Evolutionary conservation across 2,797 vertebrate genomes (phyloP).

Genomic region (Acanthornis magna): DNA sequence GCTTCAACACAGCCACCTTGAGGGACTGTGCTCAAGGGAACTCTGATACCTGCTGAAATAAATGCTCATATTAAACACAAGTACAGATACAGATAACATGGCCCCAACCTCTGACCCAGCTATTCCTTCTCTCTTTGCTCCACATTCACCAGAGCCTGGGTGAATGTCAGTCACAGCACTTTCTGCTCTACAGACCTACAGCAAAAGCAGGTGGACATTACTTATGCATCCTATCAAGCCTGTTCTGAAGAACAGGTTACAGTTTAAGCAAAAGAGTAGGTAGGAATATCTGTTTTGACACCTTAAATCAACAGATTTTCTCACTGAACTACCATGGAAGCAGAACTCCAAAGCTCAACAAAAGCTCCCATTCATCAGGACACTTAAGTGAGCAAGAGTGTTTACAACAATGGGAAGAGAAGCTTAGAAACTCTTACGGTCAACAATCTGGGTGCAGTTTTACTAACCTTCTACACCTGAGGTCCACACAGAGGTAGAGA

Average conservation of each 20-base stretch:
- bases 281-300: not conserved
- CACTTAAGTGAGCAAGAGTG: not conserved
- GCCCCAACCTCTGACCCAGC: not conserved
- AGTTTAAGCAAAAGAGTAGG: not conserved
- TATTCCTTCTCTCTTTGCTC: not conserved
- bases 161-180: not conserved
- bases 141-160: not conserved
- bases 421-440: not conserved
- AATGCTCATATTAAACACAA: not conserved
- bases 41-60: conserved; percentile 52
- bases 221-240: not conserved
- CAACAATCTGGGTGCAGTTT: not conserved
- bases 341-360: not conserved
- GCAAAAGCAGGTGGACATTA: not conserved
- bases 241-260: not conserved
- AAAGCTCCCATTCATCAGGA: not conserved
- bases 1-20: not conserved
- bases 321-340: not conserved
- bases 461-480: conserved; percentile 38
- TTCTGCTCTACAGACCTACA: not conserved
- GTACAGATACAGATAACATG: not conserved
- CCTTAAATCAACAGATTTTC: not conserved
- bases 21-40: conserved; percentile 6
- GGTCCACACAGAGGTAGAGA: not conserved
- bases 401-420: not conserved